phyloP scores from a whole-genome alignment of 2,797 vertebrate genomes.

The Chaetophractus vellerosus region DNA sequence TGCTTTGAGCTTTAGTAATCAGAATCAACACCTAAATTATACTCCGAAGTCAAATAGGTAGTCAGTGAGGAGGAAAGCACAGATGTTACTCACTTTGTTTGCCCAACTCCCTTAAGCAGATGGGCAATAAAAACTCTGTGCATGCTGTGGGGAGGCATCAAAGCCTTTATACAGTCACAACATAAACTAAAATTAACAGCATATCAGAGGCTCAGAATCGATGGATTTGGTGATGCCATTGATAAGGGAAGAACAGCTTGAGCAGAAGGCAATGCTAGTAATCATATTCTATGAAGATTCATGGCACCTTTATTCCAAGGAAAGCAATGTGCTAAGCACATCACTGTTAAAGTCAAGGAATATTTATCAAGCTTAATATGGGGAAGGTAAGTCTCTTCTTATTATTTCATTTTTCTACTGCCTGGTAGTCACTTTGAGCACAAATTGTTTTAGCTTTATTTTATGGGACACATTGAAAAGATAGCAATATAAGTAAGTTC shows the following conservation, averaged over 20 bases:
- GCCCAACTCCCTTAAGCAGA: constrained; percentile 78
- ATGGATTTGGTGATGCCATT: constrained; percentile 48
- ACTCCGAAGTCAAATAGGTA: constrained; percentile 65
- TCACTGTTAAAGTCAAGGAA: constrained; percentile 42
- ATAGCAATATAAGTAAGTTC: constrained; percentile 33
- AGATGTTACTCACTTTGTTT: constrained; percentile 66
- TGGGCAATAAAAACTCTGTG: constrained; percentile 71
- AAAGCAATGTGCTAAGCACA: constrained; percentile 25
- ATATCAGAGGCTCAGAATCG: constrained; percentile 35
- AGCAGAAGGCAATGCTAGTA: constrained; percentile 53
- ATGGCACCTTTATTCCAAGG: constrained; percentile 41
- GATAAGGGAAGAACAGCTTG: constrained; percentile 38
- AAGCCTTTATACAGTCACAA: constrained; percentile 24
- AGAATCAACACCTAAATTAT: constrained; percentile 66
- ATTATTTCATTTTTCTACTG: constrained; percentile 16
- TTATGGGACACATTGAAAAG: not conserved
- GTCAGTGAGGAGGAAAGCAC: constrained; percentile 6
- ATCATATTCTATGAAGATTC: constrained; percentile 54
- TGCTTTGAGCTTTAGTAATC: constrained; percentile 57
- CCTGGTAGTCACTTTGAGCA: constrained; percentile 4
- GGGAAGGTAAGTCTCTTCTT: constrained; percentile 32
- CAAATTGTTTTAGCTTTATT: constrained; percentile 15
- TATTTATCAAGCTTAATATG: constrained; percentile 67
- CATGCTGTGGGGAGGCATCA: constrained; percentile 9
- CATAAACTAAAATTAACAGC: constrained; percentile 47